A percentile compares a stretch with the other conserved stretches of the same genome.
phyloP scores from a whole-genome alignment of 2,888 invertebrate species.

The Trichacis sp. region DNA sequence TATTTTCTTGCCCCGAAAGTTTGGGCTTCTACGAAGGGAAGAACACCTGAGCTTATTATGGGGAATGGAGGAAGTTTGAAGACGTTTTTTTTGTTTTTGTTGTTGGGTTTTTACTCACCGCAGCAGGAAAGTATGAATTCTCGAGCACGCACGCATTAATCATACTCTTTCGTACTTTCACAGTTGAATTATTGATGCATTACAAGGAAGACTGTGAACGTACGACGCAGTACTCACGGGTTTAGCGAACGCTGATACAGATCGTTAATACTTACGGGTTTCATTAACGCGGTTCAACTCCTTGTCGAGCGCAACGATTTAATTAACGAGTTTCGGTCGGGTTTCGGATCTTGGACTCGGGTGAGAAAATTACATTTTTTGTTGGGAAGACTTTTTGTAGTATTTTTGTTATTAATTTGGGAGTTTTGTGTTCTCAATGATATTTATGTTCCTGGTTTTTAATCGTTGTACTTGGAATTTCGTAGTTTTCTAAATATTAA shows the following conservation, averaged over 20 bases:
- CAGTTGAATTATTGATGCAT: constrained; percentile 2
- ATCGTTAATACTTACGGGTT: background rate
- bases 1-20: no score
- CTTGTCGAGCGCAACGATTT: background rate
- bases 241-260: constrained; percentile 1
- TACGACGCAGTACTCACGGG: background rate
- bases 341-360: no score
- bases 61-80: background rate
- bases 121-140: background rate
- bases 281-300: background rate
- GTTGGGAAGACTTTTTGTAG: no score
- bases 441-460: no score
- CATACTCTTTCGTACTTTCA: background rate
- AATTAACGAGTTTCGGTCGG: background rate
- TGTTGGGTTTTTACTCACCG: background rate
- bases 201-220: background rate
- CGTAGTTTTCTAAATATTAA: no score
- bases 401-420: no score
- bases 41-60: background rate
- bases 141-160: background rate
- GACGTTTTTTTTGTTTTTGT: background rate
- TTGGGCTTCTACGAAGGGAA: no score
- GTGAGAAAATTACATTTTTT: no score
- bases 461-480: no score
- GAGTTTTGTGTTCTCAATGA: no score